phyloP scores from a whole-genome alignment of 2,888 invertebrate genomes.

The Lepidocyrtinus sp. region DNA sequence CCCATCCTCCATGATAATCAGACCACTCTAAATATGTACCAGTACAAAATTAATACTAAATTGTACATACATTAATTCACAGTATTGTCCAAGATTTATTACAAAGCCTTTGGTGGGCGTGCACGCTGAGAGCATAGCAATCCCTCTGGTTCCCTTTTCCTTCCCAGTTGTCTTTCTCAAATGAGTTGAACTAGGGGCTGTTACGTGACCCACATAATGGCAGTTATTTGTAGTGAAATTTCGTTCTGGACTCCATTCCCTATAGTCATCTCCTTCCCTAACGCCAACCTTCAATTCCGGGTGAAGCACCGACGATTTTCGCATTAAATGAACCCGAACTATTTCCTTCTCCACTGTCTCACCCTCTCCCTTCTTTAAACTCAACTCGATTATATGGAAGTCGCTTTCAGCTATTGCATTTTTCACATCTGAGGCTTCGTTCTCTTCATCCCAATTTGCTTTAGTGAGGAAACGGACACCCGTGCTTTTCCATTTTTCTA shows the following conservation, averaged over 20 bases:
- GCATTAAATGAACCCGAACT: conserved; percentile 54
- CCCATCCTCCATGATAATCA: conserved; percentile 62
- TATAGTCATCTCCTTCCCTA: conserved; percentile 29
- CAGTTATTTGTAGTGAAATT: neutral
- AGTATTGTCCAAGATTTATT: neutral
- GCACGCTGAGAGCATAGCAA: conserved; percentile 42
- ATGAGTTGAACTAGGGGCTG: no score
- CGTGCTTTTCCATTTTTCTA: conserved; percentile 31
- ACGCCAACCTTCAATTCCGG: conserved; percentile 45
- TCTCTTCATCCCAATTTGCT: conserved; percentile 2
- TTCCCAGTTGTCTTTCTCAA: no score
- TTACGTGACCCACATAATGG: neutral
- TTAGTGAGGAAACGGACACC: conserved; percentile 32
- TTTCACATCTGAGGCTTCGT: neutral
- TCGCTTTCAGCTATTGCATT: conserved; percentile 38
- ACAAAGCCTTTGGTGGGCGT: conserved; percentile 39
- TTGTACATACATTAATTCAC: neutral
- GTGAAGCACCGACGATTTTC: conserved; percentile 36
- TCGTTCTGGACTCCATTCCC: no score
- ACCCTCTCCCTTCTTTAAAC: no score
- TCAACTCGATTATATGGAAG: conserved; percentile 62
- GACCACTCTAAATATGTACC: conserved; percentile 64
- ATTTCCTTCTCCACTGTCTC: conserved; percentile 38
- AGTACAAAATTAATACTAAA: neutral
- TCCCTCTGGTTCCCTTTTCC: conserved; percentile 14